Conservation (phyloP, 2,888 invertebrate genomes). For the Pogonocherus hispidulus region DNA sequence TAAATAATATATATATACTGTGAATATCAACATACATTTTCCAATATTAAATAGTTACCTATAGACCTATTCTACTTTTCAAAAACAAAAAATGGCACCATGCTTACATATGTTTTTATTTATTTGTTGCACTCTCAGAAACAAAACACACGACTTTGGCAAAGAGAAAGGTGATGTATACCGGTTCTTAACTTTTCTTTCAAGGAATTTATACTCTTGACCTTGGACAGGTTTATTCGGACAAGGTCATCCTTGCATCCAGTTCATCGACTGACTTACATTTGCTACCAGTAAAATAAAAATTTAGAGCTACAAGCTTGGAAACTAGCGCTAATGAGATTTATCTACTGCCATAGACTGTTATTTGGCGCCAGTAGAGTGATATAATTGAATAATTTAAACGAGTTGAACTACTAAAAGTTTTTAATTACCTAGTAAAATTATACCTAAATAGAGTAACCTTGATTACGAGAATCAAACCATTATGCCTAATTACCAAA, state of each 20-base stretch:
- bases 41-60: too few relatives aligned
- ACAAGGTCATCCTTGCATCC: constrained; percentile 45
- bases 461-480: too few relatives aligned
- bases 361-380: not conserved
- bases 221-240: constrained; percentile 48
- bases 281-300: constrained; percentile 26
- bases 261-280: constrained; percentile 39
- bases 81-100: too few relatives aligned
- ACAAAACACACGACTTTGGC: not conserved
- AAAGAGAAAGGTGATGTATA: constrained; percentile 15
- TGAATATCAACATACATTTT: too few relatives aligned
- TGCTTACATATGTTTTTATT: too few relatives aligned
- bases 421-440: too few relatives aligned
- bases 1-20: too few relatives aligned
- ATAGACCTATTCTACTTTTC: too few relatives aligned
- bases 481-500: too few relatives aligned
- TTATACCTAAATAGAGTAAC: too few relatives aligned
- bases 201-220: constrained; percentile 22
- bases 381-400: not conserved
- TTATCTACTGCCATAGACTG: not conserved
- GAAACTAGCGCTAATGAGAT: not conserved
- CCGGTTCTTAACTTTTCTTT: constrained; percentile 14
- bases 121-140: not conserved
- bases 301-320: constrained; percentile 11
- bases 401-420: not conserved